Base-by-base conservation (phyloP, 2,113 vertebrate genomes). In the Cyanistes caeruleus region DNA sequence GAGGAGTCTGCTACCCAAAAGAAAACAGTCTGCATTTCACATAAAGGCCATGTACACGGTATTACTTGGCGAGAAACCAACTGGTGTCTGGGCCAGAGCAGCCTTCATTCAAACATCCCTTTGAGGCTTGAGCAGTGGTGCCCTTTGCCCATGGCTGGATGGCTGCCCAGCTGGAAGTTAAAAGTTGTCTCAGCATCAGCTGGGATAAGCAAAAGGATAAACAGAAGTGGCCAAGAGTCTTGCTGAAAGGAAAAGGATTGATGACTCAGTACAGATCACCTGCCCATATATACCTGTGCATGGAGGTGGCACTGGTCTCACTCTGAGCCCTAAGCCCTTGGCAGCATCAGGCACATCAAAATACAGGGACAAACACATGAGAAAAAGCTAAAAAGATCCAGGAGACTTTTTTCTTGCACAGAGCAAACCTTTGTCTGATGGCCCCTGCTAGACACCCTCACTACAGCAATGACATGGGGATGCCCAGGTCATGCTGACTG, bases 1-100 rank as follows among this genome's bases (percentile, higher is more conserved):
- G 68, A 93, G 69, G 59, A 94, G 55, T 37, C 82, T 93, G 79
- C 78, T 92, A 76, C 84, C 52, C 64, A 63, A 83, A 94, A 83
- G 85, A 84, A 74, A 96, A 91, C 81, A 81, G 92, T 87, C 96
- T 97, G 87, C 4, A 0, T 72, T 91, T 75, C 79, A 56, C 46
- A 92, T 52, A 84, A 96, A 96, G 73, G 88, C 88, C 85, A 72
- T 58, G 24, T 77, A 81, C 86, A 72, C 4, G 0, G 78, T 59
- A 81, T 81, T 68, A 84, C 69, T 93, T 92, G 88, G 85, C 3
- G 1, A 90, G 86, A 24, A 43, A 93, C 49, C 88, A 62, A 1
- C 14, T 35, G 8, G 49, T 0, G 4, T 46, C 76, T 18, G 31
- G 48, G 88, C 93, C 90, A 93, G 64, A 84, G 79, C 59, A 68